Conservation (phyloP, 2,797 vertebrate genomes). For the Falco berigora region DNA sequence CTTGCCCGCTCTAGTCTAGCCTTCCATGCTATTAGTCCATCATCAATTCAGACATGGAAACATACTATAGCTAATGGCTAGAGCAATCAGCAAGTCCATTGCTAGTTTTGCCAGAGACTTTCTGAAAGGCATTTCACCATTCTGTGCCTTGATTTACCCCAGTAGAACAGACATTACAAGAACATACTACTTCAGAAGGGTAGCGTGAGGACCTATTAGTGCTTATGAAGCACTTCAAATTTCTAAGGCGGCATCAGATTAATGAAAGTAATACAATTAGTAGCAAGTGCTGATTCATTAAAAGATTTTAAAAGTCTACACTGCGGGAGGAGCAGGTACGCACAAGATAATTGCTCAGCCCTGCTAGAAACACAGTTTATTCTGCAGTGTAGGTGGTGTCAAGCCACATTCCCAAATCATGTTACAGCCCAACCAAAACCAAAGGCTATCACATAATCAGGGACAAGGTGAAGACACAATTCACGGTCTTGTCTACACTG, state of each 20-base stretch:
- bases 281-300: neutral
- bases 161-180: neutral
- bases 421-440: neutral
- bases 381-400: neutral
- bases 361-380: neutral
- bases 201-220: neutral
- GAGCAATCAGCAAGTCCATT: neutral
- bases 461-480: neutral
- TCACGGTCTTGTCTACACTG: neutral
- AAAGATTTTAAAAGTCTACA: neutral
- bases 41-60: neutral
- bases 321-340: neutral
- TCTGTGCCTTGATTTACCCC: neutral
- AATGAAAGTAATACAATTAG: neutral
- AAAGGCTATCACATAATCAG: slow-evolving; percentile 8
- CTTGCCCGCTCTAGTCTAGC: neutral
- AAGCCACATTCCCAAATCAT: slow-evolving; percentile 13
- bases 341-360: neutral
- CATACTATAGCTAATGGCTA: neutral
- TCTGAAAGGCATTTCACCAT: neutral
- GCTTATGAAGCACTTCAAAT: neutral
- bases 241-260: neutral
- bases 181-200: neutral
- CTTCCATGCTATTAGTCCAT: neutral
- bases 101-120: neutral